A percentile compares a stretch with the other conserved stretches of the same genome.
These are phyloP conservation scores for Drosophila fungiperda DNA, from an alignment of 2,888 invertebrate genomes.

Conservation along the genomic window DNA sequence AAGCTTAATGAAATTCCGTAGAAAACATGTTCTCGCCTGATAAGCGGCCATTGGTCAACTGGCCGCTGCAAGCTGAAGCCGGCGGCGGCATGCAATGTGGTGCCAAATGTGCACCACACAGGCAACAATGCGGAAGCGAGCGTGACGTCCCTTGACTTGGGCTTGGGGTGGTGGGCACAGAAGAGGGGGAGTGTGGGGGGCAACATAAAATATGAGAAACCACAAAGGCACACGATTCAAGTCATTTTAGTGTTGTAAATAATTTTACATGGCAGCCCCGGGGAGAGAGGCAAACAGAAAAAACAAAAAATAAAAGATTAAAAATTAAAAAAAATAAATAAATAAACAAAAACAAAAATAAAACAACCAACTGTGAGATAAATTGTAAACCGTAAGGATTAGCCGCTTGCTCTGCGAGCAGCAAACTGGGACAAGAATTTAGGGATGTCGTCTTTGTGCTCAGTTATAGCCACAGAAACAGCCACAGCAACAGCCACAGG, in stretches of 20 bases:
- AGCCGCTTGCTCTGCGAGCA: slow-evolving; percentile 22
- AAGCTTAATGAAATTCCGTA: slow-evolving; percentile 72
- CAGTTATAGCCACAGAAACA: background rate
- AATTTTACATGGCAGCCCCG: slow-evolving; percentile 50
- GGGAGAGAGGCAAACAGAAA: background rate
- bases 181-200: background rate
- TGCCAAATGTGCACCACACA: slow-evolving; percentile 71
- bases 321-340: background rate
- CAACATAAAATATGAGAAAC: slow-evolving; percentile 62
- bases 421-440: slow-evolving; percentile 28
- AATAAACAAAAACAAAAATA: background rate
- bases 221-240: slow-evolving; percentile 59
- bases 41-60: slow-evolving; percentile 80
- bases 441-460: slow-evolving; percentile 21
- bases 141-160: slow-evolving; percentile 52
- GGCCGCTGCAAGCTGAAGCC: slow-evolving; percentile 25
- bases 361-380: slow-evolving; percentile 12
- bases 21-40: slow-evolving; percentile 83
- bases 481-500: background rate
- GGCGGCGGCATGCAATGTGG: slow-evolving; percentile 59
- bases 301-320: background rate
- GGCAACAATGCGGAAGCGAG: slow-evolving; percentile 68
- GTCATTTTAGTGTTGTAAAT: slow-evolving; percentile 74
- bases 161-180: background rate
- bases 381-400: slow-evolving; percentile 33